A percentile compares a stretch with the other conserved stretches of the same genome.
Evolutionary conservation across 2,888 invertebrate species (phyloP).

Genomic region (Athripsodes cinereus): DNA sequence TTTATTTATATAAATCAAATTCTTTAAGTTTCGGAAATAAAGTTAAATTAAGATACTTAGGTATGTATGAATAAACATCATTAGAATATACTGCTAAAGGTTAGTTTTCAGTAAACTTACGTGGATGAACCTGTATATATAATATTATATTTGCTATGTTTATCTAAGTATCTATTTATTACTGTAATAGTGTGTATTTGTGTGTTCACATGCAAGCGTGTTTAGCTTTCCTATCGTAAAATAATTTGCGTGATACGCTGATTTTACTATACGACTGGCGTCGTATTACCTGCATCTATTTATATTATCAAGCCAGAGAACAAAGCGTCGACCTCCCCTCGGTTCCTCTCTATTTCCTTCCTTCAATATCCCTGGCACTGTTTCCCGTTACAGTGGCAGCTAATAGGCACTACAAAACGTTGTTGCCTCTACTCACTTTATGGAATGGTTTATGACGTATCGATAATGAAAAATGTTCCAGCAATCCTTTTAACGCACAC

Average conservation of each 20-base stretch:
- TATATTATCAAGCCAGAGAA: conserved; percentile 5
- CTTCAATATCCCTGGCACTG: neutral
- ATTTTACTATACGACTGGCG: conserved; percentile 6
- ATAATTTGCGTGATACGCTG: neutral
- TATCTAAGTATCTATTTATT: too few relatives aligned
- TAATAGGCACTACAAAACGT: neutral
- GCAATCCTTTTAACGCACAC: too few relatives aligned
- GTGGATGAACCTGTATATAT: too few relatives aligned
- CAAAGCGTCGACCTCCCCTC: conserved; percentile 10
- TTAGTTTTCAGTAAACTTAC: too few relatives aligned
- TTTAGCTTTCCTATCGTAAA: neutral
- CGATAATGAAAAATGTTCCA: neutral
- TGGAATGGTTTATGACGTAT: neutral
- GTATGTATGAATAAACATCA: too few relatives aligned
- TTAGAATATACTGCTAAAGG: too few relatives aligned
- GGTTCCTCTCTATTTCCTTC: neutral
- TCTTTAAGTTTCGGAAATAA: too few relatives aligned
- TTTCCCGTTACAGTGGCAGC: neutral
- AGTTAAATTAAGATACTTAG: too few relatives aligned
- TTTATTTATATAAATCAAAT: too few relatives aligned
- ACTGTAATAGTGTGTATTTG: too few relatives aligned
- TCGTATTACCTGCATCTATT: conserved; percentile 16
- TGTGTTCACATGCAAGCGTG: neutral
- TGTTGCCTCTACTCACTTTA: neutral
- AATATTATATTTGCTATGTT: too few relatives aligned